These are phyloP conservation scores for Diadegma fenestrale DNA, from an alignment of 2,888 invertebrate genomes.

Conservation along the genomic window DNA sequence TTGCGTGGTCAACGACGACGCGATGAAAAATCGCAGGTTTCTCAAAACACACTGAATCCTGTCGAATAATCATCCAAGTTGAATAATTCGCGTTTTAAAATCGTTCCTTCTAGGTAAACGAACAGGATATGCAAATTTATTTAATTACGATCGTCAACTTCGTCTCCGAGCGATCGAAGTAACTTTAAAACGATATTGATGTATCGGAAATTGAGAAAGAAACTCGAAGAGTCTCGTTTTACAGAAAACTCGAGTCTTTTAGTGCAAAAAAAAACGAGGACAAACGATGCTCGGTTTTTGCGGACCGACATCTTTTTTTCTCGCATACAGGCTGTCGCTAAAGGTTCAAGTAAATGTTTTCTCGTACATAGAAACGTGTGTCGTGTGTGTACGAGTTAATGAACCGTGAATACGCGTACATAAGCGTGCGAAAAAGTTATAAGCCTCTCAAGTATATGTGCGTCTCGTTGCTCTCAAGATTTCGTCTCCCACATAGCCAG, in stretches of 20 bases:
- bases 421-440: slow-evolving; percentile 41
- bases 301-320: slow-evolving; percentile 43
- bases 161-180: neutral
- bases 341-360: slow-evolving; percentile 10
- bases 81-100: slow-evolving; percentile 17
- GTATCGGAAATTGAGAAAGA: slow-evolving; percentile 28
- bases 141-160: slow-evolving; percentile 2
- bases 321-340: slow-evolving; percentile 27
- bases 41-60: neutral
- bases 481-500: slow-evolving; percentile 58
- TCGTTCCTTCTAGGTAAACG: neutral
- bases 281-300: slow-evolving; percentile 40
- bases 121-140: slow-evolving; percentile 19
- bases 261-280: slow-evolving; percentile 48
- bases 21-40: neutral
- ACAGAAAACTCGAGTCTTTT: slow-evolving; percentile 19
- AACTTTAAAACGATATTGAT: slow-evolving; percentile 13
- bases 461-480: slow-evolving; percentile 46
- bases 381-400: neutral
- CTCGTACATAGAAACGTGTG: slow-evolving; percentile 2
- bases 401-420: neutral
- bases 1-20: neutral
- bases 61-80: neutral
- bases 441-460: slow-evolving; percentile 31
- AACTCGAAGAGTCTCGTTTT: neutral